Evolutionary conservation across 23 tunicate species (phyloP), one percentile per base, ranked within the genome.

Genomic region (Styela clava): DNA sequence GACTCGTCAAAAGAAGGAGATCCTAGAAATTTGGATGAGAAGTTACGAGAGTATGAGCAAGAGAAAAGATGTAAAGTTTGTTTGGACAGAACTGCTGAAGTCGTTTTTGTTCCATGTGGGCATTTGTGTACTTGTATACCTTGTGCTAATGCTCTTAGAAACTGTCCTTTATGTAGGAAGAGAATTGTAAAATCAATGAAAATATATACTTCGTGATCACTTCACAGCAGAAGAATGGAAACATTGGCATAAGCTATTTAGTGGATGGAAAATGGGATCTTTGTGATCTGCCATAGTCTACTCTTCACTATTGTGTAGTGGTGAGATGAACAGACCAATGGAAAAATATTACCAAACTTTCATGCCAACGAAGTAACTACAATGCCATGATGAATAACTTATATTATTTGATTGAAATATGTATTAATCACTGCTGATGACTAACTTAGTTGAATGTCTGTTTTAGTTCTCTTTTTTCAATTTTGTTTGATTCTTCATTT

Each of bases 51-150:
- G 52, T 44, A 33, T 44, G 65, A 76, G 64, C 30, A 44, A 25
- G 81, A 76, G n/a, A 76, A 76, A 44, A 52, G 81, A 36, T 76
- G 81, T 64, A 76, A 76, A 76, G 81, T 76, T 44, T 76, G 81
- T 52, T 56, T 76, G 0, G 81, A 76, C 33, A 36, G 31, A 36
- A 64, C 37, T 24, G 81, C 81, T 24, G 64, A 16, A 20, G 81
- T 76, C n/a, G 64, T 76, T 7, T 76, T 76, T 52, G 52, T 37
- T 24, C 81, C 81, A n/a, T 76, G 81, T 56, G 65, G 65, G 1
- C 81, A 76, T 1, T 37, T 76, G 27, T 76, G 81, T 52, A 76
- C 81, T 22, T 76, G 81, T 2, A 37, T 76, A 12, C 31, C 52
- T 7, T 76, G 81, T 37, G 81, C 81, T 22, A 27, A 52, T 25